Percentiles rank a stretch among this genome's conserved stretches.
phyloP scores from a whole-genome alignment of 2,888 invertebrate genomes.

The Athripsodes cinereus region DNA sequence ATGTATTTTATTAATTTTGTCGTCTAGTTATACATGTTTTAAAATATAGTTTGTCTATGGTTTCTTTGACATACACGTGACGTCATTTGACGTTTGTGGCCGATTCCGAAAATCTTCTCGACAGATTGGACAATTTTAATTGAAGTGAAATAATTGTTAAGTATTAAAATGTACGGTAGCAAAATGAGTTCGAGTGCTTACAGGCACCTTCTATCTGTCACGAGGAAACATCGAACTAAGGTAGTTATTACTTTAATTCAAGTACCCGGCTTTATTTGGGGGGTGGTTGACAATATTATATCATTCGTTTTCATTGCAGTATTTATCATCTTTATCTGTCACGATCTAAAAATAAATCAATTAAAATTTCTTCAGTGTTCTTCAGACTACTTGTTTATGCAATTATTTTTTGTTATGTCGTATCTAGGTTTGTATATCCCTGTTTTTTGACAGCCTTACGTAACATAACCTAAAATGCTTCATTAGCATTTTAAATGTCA shows the following conservation, averaged over 20 bases:
- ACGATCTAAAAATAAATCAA: slow-evolving; percentile 15
- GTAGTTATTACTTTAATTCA: neutral
- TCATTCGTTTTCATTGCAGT: neutral
- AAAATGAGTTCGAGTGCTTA: neutral
- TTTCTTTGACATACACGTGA: neutral
- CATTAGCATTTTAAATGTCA: neutral
- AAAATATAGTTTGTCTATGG: no score
- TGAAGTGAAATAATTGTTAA: neutral
- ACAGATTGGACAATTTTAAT: neutral
- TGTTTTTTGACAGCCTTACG: slow-evolving; percentile 14
- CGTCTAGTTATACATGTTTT: no score
- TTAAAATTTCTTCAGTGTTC: slow-evolving; percentile 1
- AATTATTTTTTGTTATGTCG: neutral
- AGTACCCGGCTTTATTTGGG: neutral
- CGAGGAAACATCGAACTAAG: neutral
- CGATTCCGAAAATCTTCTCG: neutral
- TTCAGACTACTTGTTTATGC: neutral
- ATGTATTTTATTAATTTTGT: no score
- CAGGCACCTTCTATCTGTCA: neutral
- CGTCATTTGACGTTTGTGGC: slow-evolving; percentile 1
- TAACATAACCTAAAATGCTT: slow-evolving; percentile 19
- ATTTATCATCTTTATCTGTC: slow-evolving; percentile 14
- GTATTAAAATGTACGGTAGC: neutral
- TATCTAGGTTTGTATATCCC: neutral
- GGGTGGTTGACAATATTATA: neutral